These are phyloP conservation scores for Tipula lateralis DNA, from an alignment of 2,888 invertebrate genomes.

Conservation along the genomic window DNA sequence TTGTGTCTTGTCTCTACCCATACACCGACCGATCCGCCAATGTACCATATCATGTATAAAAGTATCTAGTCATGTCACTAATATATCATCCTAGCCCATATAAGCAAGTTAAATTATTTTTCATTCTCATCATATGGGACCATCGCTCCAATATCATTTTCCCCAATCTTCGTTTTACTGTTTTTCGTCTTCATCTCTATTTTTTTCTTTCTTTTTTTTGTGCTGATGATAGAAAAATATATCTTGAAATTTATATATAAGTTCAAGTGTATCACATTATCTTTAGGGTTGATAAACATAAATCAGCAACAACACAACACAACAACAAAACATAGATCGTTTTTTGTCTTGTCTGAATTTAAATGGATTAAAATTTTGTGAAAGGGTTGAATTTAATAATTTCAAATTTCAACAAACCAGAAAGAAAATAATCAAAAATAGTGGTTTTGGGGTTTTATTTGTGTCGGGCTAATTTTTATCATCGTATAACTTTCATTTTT, in stretches of 20 bases:
- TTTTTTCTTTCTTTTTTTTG: neutral
- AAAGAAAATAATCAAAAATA: neutral
- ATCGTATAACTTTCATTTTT: neutral
- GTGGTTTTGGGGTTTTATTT: neutral
- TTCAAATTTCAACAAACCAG: neutral
- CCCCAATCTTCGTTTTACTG: neutral
- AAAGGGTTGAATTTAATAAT: conserved; percentile 24
- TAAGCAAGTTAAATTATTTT: conserved; percentile 7
- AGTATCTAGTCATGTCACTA: conserved; percentile 1
- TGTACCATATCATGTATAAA: neutral
- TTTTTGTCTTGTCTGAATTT: conserved; percentile 19
- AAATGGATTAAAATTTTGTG: conserved; percentile 8
- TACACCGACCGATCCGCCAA: neutral
- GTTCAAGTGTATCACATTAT: conserved; percentile 19
- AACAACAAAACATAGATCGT: neutral
- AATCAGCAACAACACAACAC: neutral
- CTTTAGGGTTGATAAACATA: conserved; percentile 24
- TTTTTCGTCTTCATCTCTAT: neutral
- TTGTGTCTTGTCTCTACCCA: neutral
- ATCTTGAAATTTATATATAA: neutral
- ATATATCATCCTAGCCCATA: neutral
- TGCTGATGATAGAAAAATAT: conserved; percentile 19
- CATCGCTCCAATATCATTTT: neutral
- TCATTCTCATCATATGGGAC: conserved; percentile 11
- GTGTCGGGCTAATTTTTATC: neutral